Base-by-base conservation (phyloP, 2,888 invertebrate genomes). In the Pasiphila rectangulata region DNA sequence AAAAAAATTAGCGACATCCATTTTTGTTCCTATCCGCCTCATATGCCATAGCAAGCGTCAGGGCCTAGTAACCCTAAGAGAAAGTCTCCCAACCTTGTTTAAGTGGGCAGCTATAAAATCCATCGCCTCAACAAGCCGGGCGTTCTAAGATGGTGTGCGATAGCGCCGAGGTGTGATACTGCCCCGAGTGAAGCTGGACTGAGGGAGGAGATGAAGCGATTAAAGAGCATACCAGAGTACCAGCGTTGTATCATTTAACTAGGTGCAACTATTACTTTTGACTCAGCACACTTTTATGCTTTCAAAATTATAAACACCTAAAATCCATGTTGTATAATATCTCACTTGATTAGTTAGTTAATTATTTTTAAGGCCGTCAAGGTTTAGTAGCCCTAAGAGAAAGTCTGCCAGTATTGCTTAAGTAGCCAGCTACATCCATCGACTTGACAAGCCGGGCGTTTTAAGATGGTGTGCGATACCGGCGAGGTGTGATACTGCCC, bases 401-500 rank as follows among this genome's bases (percentile, higher is more conserved):
- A 30, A 30, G 30, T 16, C 30, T n/a, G n/a, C n/a, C n/a, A n/a
- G n/a, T n/a, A n/a, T 5, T 2, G n/a, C 4, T 9, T 30, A 36
- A 46, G 19, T 24, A 38, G 30, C 45, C n/a, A 27, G 24, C 19
- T 32, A 42, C 40, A 44, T 40, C 24, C 30, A 24, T 40, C 29
- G 21, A 6, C 20, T 13, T 36, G 45, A 45, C 49, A 25, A 47
- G 47, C 24, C 17, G 48, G 44, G 48, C 48, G 48, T 43, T 21
- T n/a, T 29, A 4, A 44, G 60, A 55, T 58, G 59, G 56, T 62
- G 62, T 61, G 52, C 52, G 55, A 51, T 37, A 53, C 51, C 50
- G 51, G 15, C 58, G 54, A 76, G 73, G 77, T 77, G 79, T 72
- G 68, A 73, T 63, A 69, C 57, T 63, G 72, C 74, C 75, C 60